A percentile compares a stretch with the other conserved stretches of the same genome.
These are phyloP conservation scores for Chamaetylas fuelleborni DNA, from an alignment of 2,113 vertebrate species.

Conservation along the genomic window DNA sequence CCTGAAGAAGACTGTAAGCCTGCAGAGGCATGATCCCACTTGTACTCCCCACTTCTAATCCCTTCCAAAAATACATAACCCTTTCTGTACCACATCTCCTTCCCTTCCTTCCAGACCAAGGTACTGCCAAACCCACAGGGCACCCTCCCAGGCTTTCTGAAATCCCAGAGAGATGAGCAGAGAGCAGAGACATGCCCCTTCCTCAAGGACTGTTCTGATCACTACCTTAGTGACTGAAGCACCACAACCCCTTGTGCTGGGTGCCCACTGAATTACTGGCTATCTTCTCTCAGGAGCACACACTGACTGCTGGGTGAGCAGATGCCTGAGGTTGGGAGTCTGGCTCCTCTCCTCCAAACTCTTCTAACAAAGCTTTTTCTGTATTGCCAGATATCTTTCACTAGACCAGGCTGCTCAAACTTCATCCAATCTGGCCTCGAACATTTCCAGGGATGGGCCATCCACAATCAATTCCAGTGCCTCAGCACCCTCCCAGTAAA, in stretches of 20 bases:
- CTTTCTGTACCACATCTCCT: not conserved
- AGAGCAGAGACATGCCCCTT: not conserved
- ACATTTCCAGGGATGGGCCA: not conserved
- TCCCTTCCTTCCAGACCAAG: not conserved
- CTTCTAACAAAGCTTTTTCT: not conserved
- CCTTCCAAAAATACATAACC: not conserved
- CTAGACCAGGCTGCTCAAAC: not conserved
- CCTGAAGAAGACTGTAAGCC: not conserved
- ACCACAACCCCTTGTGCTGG: not conserved
- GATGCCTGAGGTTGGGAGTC: not conserved
- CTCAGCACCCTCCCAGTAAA: not conserved
- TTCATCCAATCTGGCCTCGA: not conserved
- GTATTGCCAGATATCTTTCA: not conserved
- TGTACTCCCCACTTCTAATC: not conserved
- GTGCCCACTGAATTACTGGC: not conserved
- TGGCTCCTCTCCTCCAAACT: not conserved
- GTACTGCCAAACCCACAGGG: not conserved
- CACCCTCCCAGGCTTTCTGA: not conserved
- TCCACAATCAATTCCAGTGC: not conserved
- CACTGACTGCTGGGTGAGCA: fast-evolving
- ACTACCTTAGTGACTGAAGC: not conserved
- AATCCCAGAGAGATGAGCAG: not conserved
- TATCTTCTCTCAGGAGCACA: not conserved
- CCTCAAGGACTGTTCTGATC: not conserved
- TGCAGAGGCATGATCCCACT: not conserved